A percentile compares a stretch with the other conserved stretches of the same genome.
Evolutionary conservation across 1,140 invertebrate species (phyloP).

Genomic region (Zaprionus africanus): DNA sequence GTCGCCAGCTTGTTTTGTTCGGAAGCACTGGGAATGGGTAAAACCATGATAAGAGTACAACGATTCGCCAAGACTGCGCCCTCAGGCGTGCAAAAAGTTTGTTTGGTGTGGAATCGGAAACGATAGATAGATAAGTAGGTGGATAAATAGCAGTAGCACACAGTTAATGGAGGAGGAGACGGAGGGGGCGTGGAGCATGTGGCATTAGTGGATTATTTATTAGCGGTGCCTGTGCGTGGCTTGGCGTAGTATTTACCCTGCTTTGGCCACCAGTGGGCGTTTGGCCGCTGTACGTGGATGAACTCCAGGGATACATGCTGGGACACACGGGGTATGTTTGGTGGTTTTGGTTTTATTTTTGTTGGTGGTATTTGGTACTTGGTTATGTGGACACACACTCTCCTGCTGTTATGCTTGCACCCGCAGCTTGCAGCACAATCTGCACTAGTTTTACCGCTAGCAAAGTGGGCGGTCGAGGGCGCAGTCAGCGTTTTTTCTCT

Average conservation of each 20-base stretch:
- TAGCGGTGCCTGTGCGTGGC: conserved; percentile 34
- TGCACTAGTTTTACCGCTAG: conserved; percentile 42
- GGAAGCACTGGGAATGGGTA: conserved; percentile 10
- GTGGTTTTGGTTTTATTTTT: conserved; percentile 6
- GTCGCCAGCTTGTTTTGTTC: conserved; percentile 25
- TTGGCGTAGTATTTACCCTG: conserved; percentile 64
- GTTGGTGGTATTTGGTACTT: conserved; percentile 40
- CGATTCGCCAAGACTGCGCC: conserved; percentile 26
- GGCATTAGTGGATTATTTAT: conserved; percentile 21
- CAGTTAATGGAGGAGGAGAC: conserved; percentile 11
- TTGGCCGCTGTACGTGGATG: conserved; percentile 69
- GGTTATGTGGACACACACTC: conserved; percentile 21
- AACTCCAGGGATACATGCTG: conserved; percentile 76
- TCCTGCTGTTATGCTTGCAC: conserved; percentile 6
- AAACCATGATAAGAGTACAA: conserved; percentile 43
- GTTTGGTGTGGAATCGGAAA: conserved; percentile 1
- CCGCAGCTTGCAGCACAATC: conserved; percentile 20
- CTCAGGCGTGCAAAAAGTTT: conserved; percentile 4
- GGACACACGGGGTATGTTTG: conserved; percentile 12
- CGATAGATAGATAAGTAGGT: conserved; percentile 15
- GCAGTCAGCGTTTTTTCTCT: conserved; percentile 55
- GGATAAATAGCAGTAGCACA: neutral
- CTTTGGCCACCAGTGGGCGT: conserved; percentile 43
- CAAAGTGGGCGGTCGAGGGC: conserved; percentile 56
- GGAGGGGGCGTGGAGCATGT: conserved; percentile 11